Evolutionary conservation across 2,888 invertebrate species (phyloP).

Genomic region (Xestia c-nigrum): DNA sequence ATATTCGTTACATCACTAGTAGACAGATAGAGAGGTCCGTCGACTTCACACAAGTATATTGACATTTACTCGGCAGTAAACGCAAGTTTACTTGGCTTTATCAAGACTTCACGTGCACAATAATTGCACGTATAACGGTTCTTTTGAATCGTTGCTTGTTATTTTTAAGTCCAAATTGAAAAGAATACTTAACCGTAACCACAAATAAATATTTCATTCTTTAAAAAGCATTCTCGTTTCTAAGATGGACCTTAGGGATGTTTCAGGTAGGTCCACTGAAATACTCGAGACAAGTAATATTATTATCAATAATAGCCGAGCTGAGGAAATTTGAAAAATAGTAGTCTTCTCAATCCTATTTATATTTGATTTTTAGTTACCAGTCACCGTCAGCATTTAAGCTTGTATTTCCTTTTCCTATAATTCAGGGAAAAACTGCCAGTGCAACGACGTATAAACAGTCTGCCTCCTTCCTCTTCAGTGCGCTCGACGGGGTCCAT

Average conservation of each 20-base stretch:
- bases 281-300: slow-evolving; percentile 11
- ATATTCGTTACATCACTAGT: too few relatives aligned
- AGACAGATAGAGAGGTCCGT: too few relatives aligned
- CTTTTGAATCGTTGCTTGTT: background rate
- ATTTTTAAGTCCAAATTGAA: slow-evolving; percentile 2
- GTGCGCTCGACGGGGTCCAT: too few relatives aligned
- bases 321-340: slow-evolving; percentile 11
- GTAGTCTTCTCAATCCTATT: slow-evolving; percentile 8
- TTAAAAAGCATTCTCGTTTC: background rate
- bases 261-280: background rate
- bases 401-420: background rate
- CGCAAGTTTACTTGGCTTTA: background rate
- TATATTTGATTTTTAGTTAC: slow-evolving; percentile 12
- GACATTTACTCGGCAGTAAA: background rate
- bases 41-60: background rate
- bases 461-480: background rate
- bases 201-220: slow-evolving; percentile 19
- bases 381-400: background rate
- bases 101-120: background rate
- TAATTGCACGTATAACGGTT: background rate
- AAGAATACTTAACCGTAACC: background rate
- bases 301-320: slow-evolving; percentile 9
- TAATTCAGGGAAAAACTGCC: background rate
- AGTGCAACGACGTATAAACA: background rate
- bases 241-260: background rate